Conservation (phyloP, 2,888 invertebrate species). For the Scaptomyza flava region DNA sequence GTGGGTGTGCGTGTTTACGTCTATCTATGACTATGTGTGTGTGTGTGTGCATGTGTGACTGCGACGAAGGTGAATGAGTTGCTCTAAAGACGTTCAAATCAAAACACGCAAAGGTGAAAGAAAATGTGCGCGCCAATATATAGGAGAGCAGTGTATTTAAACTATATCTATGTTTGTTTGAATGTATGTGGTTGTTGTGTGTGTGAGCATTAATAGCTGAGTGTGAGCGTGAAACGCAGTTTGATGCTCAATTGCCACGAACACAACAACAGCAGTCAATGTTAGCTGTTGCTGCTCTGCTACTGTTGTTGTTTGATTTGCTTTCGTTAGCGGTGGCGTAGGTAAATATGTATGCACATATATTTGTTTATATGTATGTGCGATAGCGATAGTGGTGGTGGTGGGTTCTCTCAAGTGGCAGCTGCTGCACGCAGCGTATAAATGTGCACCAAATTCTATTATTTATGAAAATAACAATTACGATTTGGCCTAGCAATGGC, state of each 20-base stretch:
- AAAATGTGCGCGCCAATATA: constrained; percentile 78
- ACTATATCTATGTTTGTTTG: constrained; percentile 1
- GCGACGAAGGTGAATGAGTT: constrained; percentile 42
- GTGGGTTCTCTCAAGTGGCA: constrained; percentile 48
- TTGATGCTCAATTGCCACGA: constrained; percentile 74
- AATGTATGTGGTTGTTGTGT: constrained; percentile 25
- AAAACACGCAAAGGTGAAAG: constrained; percentile 77
- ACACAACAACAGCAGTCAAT: constrained; percentile 33
- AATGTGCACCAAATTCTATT: constrained; percentile 19
- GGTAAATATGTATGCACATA: constrained; percentile 21
- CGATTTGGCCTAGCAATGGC: constrained; percentile 12
- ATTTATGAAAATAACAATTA: constrained; percentile 19
- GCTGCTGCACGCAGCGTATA: constrained; percentile 42
- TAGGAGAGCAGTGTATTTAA: constrained; percentile 32
- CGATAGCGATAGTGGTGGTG: constrained; percentile 16
- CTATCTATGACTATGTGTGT: background rate
- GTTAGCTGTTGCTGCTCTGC: constrained; percentile 32
- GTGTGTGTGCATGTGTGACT: background rate
- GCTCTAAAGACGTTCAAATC: constrained; percentile 63
- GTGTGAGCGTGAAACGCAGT: constrained; percentile 59
- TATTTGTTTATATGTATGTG: background rate
- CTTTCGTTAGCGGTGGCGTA: constrained; percentile 28
- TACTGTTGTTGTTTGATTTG: constrained; percentile 30
- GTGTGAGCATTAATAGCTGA: constrained; percentile 61
- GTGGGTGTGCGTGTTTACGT: constrained; percentile 55